A percentile compares a stretch with the other conserved stretches of the same genome.
These are phyloP conservation scores for Pollenia labialis DNA, from an alignment of 2,888 invertebrate genomes.

Conservation along the genomic window DNA sequence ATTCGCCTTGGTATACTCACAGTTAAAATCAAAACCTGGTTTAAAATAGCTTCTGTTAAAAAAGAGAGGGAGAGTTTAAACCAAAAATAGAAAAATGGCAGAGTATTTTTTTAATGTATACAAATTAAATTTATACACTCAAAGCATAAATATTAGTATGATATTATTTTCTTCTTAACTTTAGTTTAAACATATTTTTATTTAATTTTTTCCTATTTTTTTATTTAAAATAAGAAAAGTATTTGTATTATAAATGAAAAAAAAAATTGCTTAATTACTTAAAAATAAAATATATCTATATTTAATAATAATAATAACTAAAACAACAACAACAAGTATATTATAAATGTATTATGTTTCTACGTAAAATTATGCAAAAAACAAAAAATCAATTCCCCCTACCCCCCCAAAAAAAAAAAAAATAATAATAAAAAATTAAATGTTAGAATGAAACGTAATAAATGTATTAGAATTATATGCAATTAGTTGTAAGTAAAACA, in stretches of 20 bases:
- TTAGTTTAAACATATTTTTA: not conserved
- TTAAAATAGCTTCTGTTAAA: not conserved
- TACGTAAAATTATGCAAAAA: conserved; percentile 44
- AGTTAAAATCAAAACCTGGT: no score
- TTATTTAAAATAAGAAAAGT: not conserved
- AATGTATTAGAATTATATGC: conserved; percentile 64
- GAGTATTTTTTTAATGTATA: conserved; percentile 8
- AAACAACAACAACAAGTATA: conserved; percentile 17
- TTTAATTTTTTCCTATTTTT: not conserved
- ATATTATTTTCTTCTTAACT: conserved; percentile 2
- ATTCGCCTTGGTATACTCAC: no score
- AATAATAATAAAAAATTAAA: conserved; percentile 23
- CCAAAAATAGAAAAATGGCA: not conserved
- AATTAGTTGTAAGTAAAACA: conserved; percentile 60
- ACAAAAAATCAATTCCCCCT: conserved; percentile 6
- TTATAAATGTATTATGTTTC: conserved; percentile 68
- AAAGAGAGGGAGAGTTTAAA: not conserved
- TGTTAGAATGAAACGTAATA: conserved; percentile 37
- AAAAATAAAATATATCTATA: conserved; percentile 30
- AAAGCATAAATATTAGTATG: conserved; percentile 49
- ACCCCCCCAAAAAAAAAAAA: not conserved
- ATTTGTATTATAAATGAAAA: conserved; percentile 55
- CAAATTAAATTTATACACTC: conserved; percentile 38
- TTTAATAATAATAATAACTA: conserved; percentile 4
- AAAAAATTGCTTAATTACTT: conserved; percentile 46